These are phyloP conservation scores for Anagrus nilaparvatae DNA, from an alignment of 1,140 invertebrate genomes.

Conservation along the genomic window DNA sequence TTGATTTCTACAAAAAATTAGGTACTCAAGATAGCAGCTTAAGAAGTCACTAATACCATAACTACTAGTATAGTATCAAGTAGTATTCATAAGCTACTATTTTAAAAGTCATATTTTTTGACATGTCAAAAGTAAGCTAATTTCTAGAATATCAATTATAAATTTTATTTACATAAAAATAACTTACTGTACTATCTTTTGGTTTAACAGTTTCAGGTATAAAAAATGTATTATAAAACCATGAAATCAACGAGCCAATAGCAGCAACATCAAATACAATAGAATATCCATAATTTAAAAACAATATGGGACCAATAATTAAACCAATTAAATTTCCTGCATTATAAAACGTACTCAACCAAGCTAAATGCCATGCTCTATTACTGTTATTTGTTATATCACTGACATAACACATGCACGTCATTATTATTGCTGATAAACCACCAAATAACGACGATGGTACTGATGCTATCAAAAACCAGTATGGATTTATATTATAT, in stretches of 20 bases:
- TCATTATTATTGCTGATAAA: conserved; percentile 44
- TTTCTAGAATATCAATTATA: too few species aligned
- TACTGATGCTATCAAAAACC: conserved; percentile 45
- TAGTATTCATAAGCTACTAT: too few species aligned
- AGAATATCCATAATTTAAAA: conserved; percentile 39
- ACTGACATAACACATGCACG: conserved; percentile 48
- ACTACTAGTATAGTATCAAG: too few species aligned
- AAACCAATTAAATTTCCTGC: conserved; percentile 47
- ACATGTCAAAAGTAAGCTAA: too few species aligned
- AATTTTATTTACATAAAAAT: too few species aligned
- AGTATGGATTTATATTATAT: conserved; percentile 41
- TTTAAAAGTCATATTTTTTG: too few species aligned
- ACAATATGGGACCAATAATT: conserved; percentile 43
- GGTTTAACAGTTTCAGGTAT: conserved; percentile 25
- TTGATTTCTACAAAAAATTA: too few species aligned
- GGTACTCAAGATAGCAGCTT: too few species aligned
- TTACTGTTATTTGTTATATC: conserved; percentile 46
- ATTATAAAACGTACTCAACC: conserved; percentile 47
- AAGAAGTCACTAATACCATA: too few species aligned
- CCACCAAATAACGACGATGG: conserved; percentile 48
- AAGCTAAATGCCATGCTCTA: conserved; percentile 44
- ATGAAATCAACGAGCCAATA: conserved; percentile 23
- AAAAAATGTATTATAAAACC: conserved; percentile 32
- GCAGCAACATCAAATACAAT: conserved; percentile 13
- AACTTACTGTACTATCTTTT: conserved; percentile 16